Evolutionary conservation across 2,797 vertebrate species (phyloP).

Genomic region (Anguilla anguilla): DNA sequence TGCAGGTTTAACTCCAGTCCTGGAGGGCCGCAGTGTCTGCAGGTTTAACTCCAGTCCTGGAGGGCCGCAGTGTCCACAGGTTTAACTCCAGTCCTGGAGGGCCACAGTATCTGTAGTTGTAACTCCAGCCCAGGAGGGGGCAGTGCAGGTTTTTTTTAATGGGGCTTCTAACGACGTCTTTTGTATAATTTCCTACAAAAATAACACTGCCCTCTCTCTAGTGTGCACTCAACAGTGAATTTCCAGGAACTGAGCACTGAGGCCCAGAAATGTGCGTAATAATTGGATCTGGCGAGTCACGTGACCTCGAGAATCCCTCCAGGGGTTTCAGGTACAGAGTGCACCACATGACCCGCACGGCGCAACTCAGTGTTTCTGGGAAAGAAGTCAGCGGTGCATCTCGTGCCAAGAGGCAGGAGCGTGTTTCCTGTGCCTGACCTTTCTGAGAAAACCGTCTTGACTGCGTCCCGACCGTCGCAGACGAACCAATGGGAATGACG

Average conservation of each 20-base stretch:
- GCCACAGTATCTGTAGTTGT: too few species aligned
- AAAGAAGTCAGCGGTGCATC: slow-evolving; percentile 12
- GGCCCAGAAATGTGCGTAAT: background rate
- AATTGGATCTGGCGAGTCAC: background rate
- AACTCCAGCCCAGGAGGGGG: too few species aligned
- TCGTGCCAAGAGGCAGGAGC: background rate
- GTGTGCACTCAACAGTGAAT: background rate
- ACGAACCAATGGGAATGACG: background rate
- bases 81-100: too few species aligned
- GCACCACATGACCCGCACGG: background rate
- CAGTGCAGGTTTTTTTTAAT: too few species aligned
- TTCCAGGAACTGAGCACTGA: background rate
- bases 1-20: too few species aligned
- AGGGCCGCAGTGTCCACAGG: too few species aligned
- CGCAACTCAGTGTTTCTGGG: background rate
- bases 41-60: too few species aligned
- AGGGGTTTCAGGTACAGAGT: background rate
- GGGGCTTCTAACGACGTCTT: background rate
- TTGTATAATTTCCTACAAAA: background rate
- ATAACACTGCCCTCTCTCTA: background rate
- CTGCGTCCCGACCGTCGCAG: background rate
- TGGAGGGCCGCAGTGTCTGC: too few species aligned
- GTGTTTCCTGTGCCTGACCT: background rate
- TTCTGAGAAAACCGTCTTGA: slow-evolving; percentile 23
- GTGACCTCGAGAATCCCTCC: background rate